A percentile compares a stretch with the other conserved stretches of the same genome.
Conservation (phyloP, 2,888 invertebrate genomes). For the Chalcosyrphus nemorum region DNA sequence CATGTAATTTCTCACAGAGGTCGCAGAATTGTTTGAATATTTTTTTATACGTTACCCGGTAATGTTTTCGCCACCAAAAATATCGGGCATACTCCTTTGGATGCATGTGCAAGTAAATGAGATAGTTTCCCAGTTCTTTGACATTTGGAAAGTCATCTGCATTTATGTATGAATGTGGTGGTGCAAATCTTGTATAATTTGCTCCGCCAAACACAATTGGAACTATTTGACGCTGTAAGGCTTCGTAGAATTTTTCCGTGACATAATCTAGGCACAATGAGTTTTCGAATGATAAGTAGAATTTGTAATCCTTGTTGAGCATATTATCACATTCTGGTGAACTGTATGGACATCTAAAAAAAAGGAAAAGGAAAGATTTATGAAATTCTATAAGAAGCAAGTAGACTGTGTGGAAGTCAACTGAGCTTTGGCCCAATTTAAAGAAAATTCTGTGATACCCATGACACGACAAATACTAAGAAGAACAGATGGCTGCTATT, state of each 20-base stretch:
- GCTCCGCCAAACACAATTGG: slow-evolving; percentile 88
- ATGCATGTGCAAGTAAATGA: slow-evolving; percentile 81
- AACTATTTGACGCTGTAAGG: slow-evolving; percentile 82
- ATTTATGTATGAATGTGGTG: slow-evolving; percentile 86
- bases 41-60: slow-evolving; percentile 79
- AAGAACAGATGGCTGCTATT: too few species aligned
- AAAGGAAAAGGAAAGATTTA: too few species aligned
- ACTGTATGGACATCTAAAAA: slow-evolving; percentile 78
- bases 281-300: slow-evolving; percentile 87
- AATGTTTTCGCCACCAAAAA: slow-evolving; percentile 86
- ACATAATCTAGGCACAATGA: slow-evolving; percentile 87
- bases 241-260: slow-evolving; percentile 84
- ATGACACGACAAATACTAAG: too few species aligned
- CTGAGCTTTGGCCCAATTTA: too few species aligned
- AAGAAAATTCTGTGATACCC: too few species aligned
- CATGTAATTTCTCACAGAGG: slow-evolving; percentile 78
- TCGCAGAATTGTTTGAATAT: slow-evolving; percentile 79
- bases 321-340: slow-evolving; percentile 80
- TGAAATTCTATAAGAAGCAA: too few species aligned
- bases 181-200: slow-evolving; percentile 84
- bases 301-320: slow-evolving; percentile 85
- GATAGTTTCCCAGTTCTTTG: slow-evolving; percentile 84
- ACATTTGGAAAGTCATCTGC: slow-evolving; percentile 85
- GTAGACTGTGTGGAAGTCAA: too few species aligned
- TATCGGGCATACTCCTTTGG: slow-evolving; percentile 85